A percentile compares a stretch with the other conserved stretches of the same genome.
These are phyloP conservation scores for Suricata suricatta DNA, from an alignment of 2,113 vertebrate species.

Conservation along the genomic window DNA sequence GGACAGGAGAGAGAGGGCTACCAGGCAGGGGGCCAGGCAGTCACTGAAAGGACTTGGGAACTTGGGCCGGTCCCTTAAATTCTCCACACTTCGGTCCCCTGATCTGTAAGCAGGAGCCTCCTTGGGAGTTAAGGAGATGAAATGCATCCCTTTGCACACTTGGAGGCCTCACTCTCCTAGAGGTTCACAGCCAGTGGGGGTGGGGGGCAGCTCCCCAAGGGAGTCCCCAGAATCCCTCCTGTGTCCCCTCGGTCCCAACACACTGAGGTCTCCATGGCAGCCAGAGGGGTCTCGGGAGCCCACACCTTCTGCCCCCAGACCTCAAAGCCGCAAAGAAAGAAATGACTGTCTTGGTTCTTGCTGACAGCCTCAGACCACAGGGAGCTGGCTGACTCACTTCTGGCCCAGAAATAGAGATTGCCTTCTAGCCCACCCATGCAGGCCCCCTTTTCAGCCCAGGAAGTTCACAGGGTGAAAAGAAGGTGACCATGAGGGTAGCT, in stretches of 20 bases:
- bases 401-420: background rate
- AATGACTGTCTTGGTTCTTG: background rate
- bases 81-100: background rate
- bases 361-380: background rate
- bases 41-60: background rate
- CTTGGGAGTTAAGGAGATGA: background rate
- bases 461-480: background rate
- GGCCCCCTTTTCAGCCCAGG: background rate
- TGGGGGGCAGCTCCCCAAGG: rapidly evolving
- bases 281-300: background rate
- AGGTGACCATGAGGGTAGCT: background rate
- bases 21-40: no score
- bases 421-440: background rate
- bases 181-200: rapidly evolving
- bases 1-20: background rate
- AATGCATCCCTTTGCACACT: background rate
- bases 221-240: background rate
- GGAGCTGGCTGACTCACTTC: background rate
- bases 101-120: background rate
- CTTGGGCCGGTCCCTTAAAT: background rate
- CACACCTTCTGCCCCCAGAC: background rate
- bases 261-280: background rate
- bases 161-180: background rate
- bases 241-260: no score
- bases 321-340: conserved; percentile 38